Percentiles rank a stretch among this genome's conserved stretches.
Evolutionary conservation across 2,888 invertebrate genomes (phyloP).

Genomic region (Rapana venosa): DNA sequence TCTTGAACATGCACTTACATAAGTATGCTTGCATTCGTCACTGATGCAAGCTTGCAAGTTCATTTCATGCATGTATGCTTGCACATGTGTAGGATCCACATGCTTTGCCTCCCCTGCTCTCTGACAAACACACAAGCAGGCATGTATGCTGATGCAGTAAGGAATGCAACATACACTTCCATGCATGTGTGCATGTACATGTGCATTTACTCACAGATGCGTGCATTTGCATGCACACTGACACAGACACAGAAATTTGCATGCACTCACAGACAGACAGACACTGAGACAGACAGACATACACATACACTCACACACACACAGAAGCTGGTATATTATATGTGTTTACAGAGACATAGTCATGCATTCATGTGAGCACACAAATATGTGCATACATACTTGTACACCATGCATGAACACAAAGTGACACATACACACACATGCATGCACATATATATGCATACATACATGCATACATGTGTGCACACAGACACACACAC

Average conservation of each 20-base stretch:
- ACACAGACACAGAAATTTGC: background rate
- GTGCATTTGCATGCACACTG: background rate
- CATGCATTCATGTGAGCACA: background rate
- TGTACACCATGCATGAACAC: no score
- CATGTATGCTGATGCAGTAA: background rate
- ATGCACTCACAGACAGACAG: background rate
- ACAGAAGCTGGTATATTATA: background rate
- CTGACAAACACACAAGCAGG: background rate
- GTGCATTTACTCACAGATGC: background rate
- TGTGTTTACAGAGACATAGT: no score
- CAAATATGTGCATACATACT: background rate
- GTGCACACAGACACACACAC: background rate
- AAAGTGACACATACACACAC: conserved; percentile 11
- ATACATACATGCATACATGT: background rate
- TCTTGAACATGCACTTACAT: no score
- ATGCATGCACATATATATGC: background rate
- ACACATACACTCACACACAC: background rate
- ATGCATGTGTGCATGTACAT: background rate
- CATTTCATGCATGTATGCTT: background rate
- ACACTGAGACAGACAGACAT: background rate
- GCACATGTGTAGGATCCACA: background rate
- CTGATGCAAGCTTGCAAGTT: background rate
- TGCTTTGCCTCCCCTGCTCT: no score
- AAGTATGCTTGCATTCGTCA: background rate
- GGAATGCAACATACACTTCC: background rate